These are phyloP conservation scores for Leptinotarsa peninsularis DNA, from an alignment of 2,888 invertebrate genomes.

Conservation along the genomic window DNA sequence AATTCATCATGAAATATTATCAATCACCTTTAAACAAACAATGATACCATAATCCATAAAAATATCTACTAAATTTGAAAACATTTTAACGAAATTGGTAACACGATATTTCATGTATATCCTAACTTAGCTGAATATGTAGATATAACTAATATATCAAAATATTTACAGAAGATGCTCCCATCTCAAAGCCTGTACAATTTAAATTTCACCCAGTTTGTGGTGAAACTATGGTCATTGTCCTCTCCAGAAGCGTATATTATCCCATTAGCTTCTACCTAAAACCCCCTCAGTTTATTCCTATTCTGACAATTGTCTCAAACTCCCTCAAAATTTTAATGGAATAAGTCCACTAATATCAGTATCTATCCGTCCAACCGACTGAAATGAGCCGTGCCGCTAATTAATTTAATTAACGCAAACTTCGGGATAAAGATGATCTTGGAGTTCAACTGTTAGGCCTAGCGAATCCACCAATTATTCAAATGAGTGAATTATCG, in stretches of 20 bases:
- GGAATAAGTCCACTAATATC: neutral
- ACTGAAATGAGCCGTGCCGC: conserved; percentile 1
- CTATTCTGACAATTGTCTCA: neutral
- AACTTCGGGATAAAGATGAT: conserved; percentile 3
- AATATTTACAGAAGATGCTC: neutral
- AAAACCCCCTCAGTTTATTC: neutral
- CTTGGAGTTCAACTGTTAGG: neutral
- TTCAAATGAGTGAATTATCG: neutral
- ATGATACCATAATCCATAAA: too few relatives aligned
- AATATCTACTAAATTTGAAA: too few relatives aligned
- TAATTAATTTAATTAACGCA: conserved; percentile 14
- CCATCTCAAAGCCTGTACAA: neutral
- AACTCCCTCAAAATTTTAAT: neutral
- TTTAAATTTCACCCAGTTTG: neutral
- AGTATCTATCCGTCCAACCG: neutral
- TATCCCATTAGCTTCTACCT: neutral
- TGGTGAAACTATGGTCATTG: neutral
- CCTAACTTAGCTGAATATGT: neutral
- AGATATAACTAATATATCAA: neutral
- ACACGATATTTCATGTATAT: too few relatives aligned
- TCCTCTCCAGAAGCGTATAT: neutral
- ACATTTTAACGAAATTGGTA: too few relatives aligned
- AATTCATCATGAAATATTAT: too few relatives aligned
- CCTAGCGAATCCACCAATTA: conserved; percentile 15
- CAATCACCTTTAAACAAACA: too few relatives aligned